These are phyloP conservation scores for Cryptotermes secundus DNA, from an alignment of 1,140 invertebrate genomes.

Conservation along the genomic window DNA sequence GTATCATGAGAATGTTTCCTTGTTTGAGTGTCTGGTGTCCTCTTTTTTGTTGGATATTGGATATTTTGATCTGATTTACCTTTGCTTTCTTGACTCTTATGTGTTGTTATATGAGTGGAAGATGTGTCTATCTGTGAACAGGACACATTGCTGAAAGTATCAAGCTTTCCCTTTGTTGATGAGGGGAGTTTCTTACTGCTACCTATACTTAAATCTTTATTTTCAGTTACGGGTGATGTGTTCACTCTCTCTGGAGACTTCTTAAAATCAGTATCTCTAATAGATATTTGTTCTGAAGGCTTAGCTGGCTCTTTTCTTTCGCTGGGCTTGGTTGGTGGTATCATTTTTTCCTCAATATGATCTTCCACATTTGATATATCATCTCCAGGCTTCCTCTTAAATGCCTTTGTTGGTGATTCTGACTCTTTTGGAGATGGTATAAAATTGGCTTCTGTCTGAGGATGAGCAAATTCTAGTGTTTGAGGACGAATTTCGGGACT, in stretches of 20 bases:
- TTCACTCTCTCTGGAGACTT: background rate
- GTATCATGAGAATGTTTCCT: background rate
- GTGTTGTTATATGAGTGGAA: no score
- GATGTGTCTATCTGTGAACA: no score
- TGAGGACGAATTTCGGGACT: slow-evolving; percentile 34
- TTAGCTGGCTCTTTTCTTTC: slow-evolving; percentile 20
- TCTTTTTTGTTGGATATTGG: no score
- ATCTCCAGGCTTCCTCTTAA: background rate
- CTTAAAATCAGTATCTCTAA: background rate
- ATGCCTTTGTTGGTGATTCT: slow-evolving; percentile 2
- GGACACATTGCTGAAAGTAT: background rate
- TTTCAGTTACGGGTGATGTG: background rate
- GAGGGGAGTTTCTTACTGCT: background rate
- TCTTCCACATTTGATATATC: background rate
- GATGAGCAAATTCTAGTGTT: slow-evolving; percentile 7
- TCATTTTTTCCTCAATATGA: background rate
- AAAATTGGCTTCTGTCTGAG: background rate
- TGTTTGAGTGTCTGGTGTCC: background rate
- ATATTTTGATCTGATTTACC: no score
- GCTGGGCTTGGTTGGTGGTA: background rate
- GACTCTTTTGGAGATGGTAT: background rate
- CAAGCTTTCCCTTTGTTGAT: background rate
- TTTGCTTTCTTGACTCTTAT: no score
- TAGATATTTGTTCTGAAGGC: slow-evolving; percentile 26
- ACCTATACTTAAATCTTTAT: background rate